Evolutionary conservation across 1,140 invertebrate species (phyloP), one percentile per base, ranked within the genome.

Genomic region (Neodiprion virginianus): DNA sequence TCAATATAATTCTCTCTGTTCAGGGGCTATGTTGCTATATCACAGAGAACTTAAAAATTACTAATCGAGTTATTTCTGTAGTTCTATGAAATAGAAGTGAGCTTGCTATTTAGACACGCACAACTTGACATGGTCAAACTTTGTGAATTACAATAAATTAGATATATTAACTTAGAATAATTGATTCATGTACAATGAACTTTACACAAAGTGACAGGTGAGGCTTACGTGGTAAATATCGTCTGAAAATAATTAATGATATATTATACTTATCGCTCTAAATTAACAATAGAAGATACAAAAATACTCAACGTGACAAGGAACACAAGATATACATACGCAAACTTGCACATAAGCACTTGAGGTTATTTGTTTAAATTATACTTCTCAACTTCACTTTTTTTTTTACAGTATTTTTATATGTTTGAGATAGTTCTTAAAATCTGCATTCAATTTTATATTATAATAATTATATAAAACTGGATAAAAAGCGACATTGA

Each of bases 21-120:
- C 79, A 66, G 76, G 74, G 73, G 81, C 77, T 84, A 84, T 81
- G 74, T 80, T 77, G 81, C 83, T 85, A 84, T 85, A 85, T 85
- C 83, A 85, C 83, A 85, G 82, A 85, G 83, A 50, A 50, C 40
- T 69, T 69, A 69, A 69, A 17, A 61, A 61, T 61, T 61, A 61
- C 53, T 61, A 61, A 61, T 61, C 53, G 8, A 61, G 53, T 61
- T 61, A 61, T 61, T 61, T 17, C 11, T 61, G 53, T 61, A 61
- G 53, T 61, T 61, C 53, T 61, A 61, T 61, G 53, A 61, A 61
- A 61, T 14, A 12, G n/a, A 61, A 61, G n/a, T 61, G 53, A 61
- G 53, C 11, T 12, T 61, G 53, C 53, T 61, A 61, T 17, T 14
- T 61, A 61, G 11, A 61, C n/a, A 61, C 53, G 11, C 11, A 40